phyloP scores from a whole-genome alignment of 2,113 vertebrate species.

The Agapornis roseicollis region DNA sequence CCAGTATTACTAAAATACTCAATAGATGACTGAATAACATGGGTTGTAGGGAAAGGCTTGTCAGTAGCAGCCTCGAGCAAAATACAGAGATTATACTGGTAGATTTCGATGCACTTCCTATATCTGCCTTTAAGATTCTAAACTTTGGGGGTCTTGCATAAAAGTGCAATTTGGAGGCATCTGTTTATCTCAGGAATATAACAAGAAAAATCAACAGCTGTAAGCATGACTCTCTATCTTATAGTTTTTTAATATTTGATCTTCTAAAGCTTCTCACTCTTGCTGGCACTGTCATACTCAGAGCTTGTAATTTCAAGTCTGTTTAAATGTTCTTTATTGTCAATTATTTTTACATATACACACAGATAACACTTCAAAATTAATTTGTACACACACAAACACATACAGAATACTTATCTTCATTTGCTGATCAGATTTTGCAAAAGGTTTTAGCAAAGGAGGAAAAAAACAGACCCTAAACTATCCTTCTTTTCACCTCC shows the following conservation, averaged over 20 bases:
- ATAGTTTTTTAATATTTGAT: not conserved
- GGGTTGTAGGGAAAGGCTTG: not conserved
- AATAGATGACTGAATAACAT: slow-evolving; percentile 30
- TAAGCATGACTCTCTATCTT: not conserved
- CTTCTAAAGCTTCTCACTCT: not conserved
- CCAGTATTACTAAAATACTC: slow-evolving; percentile 14
- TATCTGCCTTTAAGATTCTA: not conserved
- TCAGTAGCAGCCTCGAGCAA: slow-evolving; percentile 8
- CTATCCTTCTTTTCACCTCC: not conserved
- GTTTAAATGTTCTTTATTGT: not conserved
- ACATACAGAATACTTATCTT: not conserved
- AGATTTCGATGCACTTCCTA: slow-evolving; percentile 55
- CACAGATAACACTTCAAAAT: not conserved
- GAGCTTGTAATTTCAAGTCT: not conserved
- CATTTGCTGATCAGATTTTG: slow-evolving; percentile 26
- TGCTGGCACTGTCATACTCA: not conserved
- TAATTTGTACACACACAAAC: not conserved
- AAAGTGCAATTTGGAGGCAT: not conserved
- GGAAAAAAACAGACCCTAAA: not conserved
- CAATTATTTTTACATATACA: not conserved
- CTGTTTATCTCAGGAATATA: not conserved
- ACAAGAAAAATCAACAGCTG: not conserved
- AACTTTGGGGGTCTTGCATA: not conserved
- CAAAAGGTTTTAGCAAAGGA: slow-evolving; percentile 26
- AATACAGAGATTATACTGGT: slow-evolving; percentile 4